These are phyloP conservation scores for Macrocentrus cingulum DNA, from an alignment of 1,140 invertebrate genomes.

Conservation along the genomic window DNA sequence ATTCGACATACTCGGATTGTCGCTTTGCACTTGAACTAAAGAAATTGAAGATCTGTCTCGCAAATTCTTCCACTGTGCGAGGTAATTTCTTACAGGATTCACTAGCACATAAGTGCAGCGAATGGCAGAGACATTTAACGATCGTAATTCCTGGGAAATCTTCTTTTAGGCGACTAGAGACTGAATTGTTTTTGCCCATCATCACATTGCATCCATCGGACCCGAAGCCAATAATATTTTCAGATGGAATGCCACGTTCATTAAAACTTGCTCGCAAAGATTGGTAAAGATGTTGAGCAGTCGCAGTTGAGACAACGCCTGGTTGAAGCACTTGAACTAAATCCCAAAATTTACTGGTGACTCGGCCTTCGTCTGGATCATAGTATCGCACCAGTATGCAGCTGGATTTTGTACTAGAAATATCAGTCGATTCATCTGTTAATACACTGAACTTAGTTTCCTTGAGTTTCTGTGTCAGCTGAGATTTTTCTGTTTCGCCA, in stretches of 20 bases:
- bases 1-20: constrained; percentile 27
- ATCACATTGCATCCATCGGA: constrained; percentile 44
- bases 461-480: constrained; percentile 19
- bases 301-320: constrained; percentile 13
- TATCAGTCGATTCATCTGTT: constrained; percentile 36
- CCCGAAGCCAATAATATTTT: constrained; percentile 46
- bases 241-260: constrained; percentile 32
- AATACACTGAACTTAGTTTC: constrained; percentile 30
- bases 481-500: constrained; percentile 21
- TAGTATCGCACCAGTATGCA: constrained; percentile 16
- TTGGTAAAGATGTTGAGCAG: constrained; percentile 11
- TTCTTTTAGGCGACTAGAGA: constrained; percentile 26
- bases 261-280: constrained; percentile 18
- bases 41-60: constrained; percentile 37
- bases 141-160: constrained; percentile 5
- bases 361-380: constrained; percentile 6
- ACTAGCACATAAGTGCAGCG: constrained; percentile 19
- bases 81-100: constrained; percentile 28
- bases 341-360: constrained; percentile 38
- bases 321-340: constrained; percentile 34
- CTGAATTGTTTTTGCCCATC: constrained; percentile 45
- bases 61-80: constrained; percentile 37
- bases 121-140: constrained; percentile 25
- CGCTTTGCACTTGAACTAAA: constrained; percentile 42
- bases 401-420: constrained; percentile 16